Conservation (phyloP, 2,888 invertebrate species). For the Autographa pulchrina region DNA sequence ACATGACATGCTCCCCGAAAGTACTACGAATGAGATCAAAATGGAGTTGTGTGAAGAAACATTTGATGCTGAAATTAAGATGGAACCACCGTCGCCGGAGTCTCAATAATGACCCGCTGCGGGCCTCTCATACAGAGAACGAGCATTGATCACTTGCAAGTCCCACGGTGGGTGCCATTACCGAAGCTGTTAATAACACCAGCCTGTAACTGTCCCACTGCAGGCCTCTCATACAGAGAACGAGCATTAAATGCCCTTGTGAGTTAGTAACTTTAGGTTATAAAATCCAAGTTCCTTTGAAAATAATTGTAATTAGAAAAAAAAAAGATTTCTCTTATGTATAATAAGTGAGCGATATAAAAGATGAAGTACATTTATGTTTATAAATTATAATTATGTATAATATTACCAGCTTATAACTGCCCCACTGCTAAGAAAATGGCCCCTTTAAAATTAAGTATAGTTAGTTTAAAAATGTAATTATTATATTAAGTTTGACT, state of each 20-base stretch:
- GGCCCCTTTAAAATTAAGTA: not conserved
- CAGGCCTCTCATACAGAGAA: no score
- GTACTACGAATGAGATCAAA: slow-evolving; percentile 69
- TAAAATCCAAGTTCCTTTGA: not conserved
- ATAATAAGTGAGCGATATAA: not conserved
- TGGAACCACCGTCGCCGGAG: slow-evolving; percentile 65
- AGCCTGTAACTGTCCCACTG: no score
- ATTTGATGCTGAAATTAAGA: slow-evolving; percentile 58
- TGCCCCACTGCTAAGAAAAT: not conserved
- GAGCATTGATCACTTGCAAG: not conserved
- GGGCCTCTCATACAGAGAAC: not conserved
- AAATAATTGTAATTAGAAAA: not conserved
- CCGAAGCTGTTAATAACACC: no score
- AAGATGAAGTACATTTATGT: not conserved
- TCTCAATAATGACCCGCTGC: not conserved
- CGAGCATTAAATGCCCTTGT: no score
- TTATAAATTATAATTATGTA: not conserved
- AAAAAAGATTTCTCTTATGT: not conserved
- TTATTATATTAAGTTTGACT: no score
- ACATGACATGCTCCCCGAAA: slow-evolving; percentile 71
- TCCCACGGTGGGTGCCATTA: no score
- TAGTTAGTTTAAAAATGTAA: no score
- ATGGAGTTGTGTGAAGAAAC: slow-evolving; percentile 53
- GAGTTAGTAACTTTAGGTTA: not conserved
- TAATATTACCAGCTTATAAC: not conserved